Evolutionary conservation across 2,888 invertebrate species (phyloP).

Genomic region (Phanerotoma sp.): DNA sequence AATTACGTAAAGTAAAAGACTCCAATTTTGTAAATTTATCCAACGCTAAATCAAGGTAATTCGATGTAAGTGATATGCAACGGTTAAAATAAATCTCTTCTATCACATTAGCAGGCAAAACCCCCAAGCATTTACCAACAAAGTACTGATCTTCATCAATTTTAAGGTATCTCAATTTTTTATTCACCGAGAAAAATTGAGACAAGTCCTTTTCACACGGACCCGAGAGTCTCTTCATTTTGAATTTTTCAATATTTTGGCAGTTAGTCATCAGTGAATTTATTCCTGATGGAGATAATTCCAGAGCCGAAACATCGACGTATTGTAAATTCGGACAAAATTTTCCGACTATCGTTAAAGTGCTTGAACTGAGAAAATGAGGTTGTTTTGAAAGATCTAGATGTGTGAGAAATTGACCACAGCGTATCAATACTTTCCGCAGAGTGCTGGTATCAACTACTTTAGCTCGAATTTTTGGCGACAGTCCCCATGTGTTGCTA

Average conservation of each 20-base stretch:
- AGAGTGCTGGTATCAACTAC: constrained; percentile 46
- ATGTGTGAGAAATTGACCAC: constrained; percentile 58
- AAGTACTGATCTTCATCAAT: constrained; percentile 36
- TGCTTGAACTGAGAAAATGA: constrained; percentile 60
- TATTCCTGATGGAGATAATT: constrained; percentile 60
- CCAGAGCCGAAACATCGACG: constrained; percentile 59
- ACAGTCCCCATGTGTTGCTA: constrained; percentile 38
- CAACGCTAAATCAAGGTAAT: constrained; percentile 40
- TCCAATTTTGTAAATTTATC: constrained; percentile 37
- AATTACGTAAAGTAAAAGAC: constrained; percentile 39
- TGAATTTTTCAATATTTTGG: constrained; percentile 58
- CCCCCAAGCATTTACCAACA: constrained; percentile 44
- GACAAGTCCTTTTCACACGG: constrained; percentile 48
- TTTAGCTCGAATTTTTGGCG: constrained; percentile 17
- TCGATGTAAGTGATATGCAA: constrained; percentile 39
- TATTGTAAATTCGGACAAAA: constrained; percentile 62
- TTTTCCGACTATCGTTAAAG: constrained; percentile 62
- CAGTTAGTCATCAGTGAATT: constrained; percentile 59
- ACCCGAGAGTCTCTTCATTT: constrained; percentile 59
- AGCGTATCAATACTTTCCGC: constrained; percentile 60
- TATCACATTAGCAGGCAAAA: constrained; percentile 43
- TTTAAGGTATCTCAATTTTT: constrained; percentile 43
- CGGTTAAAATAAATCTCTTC: constrained; percentile 42
- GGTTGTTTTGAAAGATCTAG: constrained; percentile 61
- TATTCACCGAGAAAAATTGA: constrained; percentile 44